Base-by-base conservation (phyloP, 2,113 vertebrate genomes). In the Sander lucioperca region DNA sequence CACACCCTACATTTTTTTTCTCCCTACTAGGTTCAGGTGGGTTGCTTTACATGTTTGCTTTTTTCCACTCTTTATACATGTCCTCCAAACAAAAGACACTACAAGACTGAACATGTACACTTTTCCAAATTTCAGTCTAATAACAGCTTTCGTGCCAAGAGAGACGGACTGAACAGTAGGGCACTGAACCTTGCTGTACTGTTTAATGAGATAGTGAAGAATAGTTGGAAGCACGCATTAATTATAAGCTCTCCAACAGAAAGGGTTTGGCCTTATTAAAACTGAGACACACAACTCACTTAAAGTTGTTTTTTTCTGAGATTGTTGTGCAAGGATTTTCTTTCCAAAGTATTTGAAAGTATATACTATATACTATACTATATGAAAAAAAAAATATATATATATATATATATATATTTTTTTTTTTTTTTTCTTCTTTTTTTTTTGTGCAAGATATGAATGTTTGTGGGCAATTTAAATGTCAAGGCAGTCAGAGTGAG, bases 51-150 rank as follows among this genome's bases (percentile, higher is more conserved):
- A 0, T n/a, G 0, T 27, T 51, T n/a, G 6, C 2, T 43, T 23
- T 68, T 59, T 27, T 0, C 16, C 6, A 15, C 8, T 54, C 12
- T 5, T 21, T n/a, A 12, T 13, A 21, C 11, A 19, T 5, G 8
- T 21, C 2, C 9, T 30, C 3, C 18, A 36, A 66, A 75, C 63
- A 82, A 65, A 76, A 67, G 33, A 16, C 14, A 30, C 45, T 18
- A 65, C 90, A 84, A 79, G 93, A 86, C 61, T 25, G 71, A 84
- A 67, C 92, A 64, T 80, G 89, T 21, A 15, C 4, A 23, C 1
- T 25, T 54, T 62, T 19, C 11, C n/a, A 30, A 51, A 74, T 6
- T 0, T 2, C 21, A 3, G 19, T 0, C n/a, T 13, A 18, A 74
- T 19, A 21, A 45, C 53, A 57, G 51, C 51, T 80, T 12, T 66